These are phyloP conservation scores for Volucella inflata DNA, from an alignment of 2,888 invertebrate species.

Conservation along the genomic window DNA sequence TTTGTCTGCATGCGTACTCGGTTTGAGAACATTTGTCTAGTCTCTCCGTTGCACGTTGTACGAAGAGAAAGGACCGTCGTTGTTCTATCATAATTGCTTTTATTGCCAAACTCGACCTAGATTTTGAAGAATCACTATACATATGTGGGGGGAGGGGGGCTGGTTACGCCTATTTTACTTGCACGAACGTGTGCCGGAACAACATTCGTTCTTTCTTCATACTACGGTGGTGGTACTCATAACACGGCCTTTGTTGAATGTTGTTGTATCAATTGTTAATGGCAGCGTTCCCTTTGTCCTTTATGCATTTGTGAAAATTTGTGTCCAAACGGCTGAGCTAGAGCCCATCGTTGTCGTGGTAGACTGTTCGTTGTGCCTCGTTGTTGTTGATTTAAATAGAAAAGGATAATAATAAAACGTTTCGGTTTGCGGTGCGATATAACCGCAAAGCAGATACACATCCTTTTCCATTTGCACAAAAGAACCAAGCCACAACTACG, in stretches of 20 bases:
- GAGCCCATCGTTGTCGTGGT: too few relatives aligned
- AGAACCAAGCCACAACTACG: constrained; percentile 37
- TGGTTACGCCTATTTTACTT: constrained; percentile 21
- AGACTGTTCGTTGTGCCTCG: background rate
- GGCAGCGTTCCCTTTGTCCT: background rate
- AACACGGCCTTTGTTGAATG: constrained; percentile 45
- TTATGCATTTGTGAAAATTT: constrained; percentile 50
- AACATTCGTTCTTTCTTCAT: background rate
- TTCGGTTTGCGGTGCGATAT: constrained; percentile 64
- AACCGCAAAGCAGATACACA: constrained; percentile 73
- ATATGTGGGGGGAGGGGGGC: constrained; percentile 20
- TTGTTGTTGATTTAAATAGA: constrained; percentile 47
- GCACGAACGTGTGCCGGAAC: background rate
- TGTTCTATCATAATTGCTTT: constrained; percentile 62
- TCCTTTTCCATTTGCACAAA: constrained; percentile 64
- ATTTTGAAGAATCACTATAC: constrained; percentile 31
- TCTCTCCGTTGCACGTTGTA: background rate
- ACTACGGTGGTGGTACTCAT: background rate
- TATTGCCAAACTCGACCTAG: constrained; percentile 66
- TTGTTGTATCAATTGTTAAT: constrained; percentile 25
- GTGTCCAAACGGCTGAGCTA: constrained; percentile 6
- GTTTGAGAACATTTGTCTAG: constrained; percentile 28
- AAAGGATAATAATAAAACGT: constrained; percentile 67
- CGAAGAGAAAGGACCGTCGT: constrained; percentile 17
- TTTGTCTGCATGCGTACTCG: constrained; percentile 61